A percentile compares a stretch with the other conserved stretches of the same genome.
Evolutionary conservation across 2,888 invertebrate species (phyloP).

Genomic region (Sesamia inferens): DNA sequence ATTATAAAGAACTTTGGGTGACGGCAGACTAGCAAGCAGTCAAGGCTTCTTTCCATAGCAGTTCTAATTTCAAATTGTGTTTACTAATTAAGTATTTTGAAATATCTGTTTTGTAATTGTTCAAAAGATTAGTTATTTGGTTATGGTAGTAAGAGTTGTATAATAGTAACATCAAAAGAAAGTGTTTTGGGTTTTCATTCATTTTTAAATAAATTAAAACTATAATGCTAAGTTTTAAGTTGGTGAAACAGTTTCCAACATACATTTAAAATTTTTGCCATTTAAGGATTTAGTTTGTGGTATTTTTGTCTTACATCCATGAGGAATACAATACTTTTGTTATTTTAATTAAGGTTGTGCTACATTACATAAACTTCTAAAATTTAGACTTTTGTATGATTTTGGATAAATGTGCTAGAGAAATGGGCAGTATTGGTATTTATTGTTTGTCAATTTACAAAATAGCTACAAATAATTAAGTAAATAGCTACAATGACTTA

Average conservation of each 20-base stretch:
- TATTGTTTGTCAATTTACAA: background rate
- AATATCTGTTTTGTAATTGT: slow-evolving; percentile 17
- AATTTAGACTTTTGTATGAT: background rate
- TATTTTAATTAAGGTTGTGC: background rate
- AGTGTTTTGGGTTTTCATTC: background rate
- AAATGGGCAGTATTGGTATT: too few relatives aligned
- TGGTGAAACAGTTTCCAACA: background rate
- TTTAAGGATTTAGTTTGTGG: background rate
- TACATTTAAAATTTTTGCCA: background rate
- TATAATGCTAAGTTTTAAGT: background rate
- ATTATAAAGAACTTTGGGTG: slow-evolving; percentile 43
- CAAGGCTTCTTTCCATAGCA: slow-evolving; percentile 45
- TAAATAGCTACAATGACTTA: too few relatives aligned
- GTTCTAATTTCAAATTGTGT: slow-evolving; percentile 55
- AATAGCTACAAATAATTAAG: background rate
- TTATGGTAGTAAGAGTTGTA: too few relatives aligned
- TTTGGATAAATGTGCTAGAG: background rate
- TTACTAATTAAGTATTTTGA: slow-evolving; percentile 6
- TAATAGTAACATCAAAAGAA: background rate
- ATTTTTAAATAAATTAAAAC: background rate
- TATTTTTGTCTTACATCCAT: background rate
- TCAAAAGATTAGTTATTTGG: slow-evolving; percentile 3
- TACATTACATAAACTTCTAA: background rate
- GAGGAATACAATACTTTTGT: background rate
- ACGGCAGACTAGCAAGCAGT: slow-evolving; percentile 45